Conservation (phyloP, 2,888 invertebrate species). For the Xylophagus ater region DNA sequence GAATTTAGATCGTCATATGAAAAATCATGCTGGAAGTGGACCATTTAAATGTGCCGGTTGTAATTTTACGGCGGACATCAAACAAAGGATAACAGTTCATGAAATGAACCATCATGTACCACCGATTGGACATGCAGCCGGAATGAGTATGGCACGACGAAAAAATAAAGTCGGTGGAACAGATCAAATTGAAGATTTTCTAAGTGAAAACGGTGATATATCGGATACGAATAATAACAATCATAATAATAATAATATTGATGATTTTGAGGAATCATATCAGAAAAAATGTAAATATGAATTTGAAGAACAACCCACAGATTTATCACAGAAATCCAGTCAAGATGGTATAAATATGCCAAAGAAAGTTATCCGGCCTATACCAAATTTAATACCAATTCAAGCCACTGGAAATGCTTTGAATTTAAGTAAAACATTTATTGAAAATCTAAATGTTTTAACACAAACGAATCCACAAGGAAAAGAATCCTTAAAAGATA, state of each 20-base stretch:
- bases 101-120: conserved; percentile 85
- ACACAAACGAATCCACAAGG: conserved; percentile 14
- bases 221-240: conserved; percentile 16
- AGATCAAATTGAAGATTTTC: conserved; percentile 24
- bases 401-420: conserved; percentile 36
- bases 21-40: conserved; percentile 80
- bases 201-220: conserved; percentile 15
- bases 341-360: conserved; percentile 35
- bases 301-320: conserved; percentile 34
- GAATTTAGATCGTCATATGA: conserved; percentile 88
- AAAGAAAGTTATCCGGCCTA: conserved; percentile 47
- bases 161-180: conserved; percentile 66
- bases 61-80: conserved; percentile 83
- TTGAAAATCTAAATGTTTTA: conserved; percentile 19
- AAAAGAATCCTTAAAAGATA: conserved; percentile 44
- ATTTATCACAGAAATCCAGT: conserved; percentile 36
- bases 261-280: conserved; percentile 31
- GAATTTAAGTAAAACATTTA: conserved; percentile 35
- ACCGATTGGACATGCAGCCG: conserved; percentile 54
- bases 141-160: conserved; percentile 46
- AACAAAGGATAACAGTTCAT: conserved; percentile 83
- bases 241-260: conserved; percentile 33
- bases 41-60: conserved; percentile 76
- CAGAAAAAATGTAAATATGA: conserved; percentile 25
- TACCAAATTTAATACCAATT: conserved; percentile 67